Conservation (phyloP, 2,797 vertebrate species). For the Periparus ater region DNA sequence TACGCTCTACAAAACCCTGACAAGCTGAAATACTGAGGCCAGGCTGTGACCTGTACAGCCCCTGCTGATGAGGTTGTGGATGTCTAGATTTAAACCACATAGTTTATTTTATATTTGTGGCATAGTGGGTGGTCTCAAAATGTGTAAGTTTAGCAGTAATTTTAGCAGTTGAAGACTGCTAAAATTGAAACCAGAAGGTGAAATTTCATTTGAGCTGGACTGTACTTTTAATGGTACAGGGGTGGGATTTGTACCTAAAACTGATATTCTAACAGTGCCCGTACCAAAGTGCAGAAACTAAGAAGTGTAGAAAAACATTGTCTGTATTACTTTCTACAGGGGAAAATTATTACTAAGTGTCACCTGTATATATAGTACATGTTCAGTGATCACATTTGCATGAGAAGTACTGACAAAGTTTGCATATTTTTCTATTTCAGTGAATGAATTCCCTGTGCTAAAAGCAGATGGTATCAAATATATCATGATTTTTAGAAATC, state of each 20-base stretch:
- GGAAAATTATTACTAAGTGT: not conserved
- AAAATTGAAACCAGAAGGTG: not conserved
- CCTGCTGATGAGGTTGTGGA: not conserved
- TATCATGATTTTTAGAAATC: slow-evolving; percentile 98
- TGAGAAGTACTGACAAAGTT: not conserved
- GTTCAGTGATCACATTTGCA: not conserved
- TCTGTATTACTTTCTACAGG: not conserved
- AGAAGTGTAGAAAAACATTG: not conserved
- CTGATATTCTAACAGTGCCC: not conserved
- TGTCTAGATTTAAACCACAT: not conserved
- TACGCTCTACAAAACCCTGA: not conserved
- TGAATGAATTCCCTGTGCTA: slow-evolving; percentile 97
- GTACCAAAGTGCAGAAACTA: not conserved
- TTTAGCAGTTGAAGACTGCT: not conserved
- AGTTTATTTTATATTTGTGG: not conserved
- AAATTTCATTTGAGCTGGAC: not conserved
- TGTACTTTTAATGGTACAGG: not conserved
- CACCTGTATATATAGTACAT: not conserved
- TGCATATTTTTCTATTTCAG: slow-evolving; percentile 71
- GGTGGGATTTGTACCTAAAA: not conserved
- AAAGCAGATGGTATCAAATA: slow-evolving; percentile 99
- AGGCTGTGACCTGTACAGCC: accelerated
- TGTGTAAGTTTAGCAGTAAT: not conserved
- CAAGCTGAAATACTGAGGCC: not conserved
- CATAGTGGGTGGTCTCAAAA: not conserved